Conservation (phyloP, 2,113 vertebrate genomes). For the Peromyscus californicus region DNA sequence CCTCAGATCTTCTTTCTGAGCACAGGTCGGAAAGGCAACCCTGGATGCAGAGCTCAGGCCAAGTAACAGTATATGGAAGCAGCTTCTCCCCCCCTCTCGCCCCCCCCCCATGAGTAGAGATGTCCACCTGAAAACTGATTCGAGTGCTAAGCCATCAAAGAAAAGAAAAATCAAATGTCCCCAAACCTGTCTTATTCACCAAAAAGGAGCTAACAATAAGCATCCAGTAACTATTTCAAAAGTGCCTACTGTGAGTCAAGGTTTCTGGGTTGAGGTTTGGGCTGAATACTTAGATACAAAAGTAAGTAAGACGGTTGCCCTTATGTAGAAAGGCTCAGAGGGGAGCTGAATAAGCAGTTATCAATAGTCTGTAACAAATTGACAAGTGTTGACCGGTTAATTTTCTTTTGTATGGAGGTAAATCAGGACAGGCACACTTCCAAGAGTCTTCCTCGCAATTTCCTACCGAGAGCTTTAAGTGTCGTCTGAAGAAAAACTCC, state of each 20-base stretch:
- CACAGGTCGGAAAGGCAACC: background rate
- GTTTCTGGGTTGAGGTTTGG: background rate
- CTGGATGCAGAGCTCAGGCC: background rate
- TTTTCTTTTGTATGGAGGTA: background rate
- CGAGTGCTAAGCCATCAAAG: background rate
- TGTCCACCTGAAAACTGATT: background rate
- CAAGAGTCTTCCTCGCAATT: background rate
- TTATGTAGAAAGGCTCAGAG: background rate
- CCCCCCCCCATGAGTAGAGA: background rate
- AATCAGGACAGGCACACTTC: background rate
- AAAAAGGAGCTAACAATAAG: background rate
- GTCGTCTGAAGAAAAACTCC: background rate
- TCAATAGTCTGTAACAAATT: background rate
- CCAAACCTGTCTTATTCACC: background rate
- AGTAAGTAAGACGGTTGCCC: background rate
- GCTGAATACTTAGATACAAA: background rate
- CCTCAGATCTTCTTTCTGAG: background rate
- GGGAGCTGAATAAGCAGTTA: background rate
- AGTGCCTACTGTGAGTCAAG: background rate
- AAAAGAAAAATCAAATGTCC: background rate
- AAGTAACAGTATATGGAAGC: background rate
- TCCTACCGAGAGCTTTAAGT: background rate
- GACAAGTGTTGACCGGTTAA: background rate
- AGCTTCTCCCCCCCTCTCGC: rapidly evolving
- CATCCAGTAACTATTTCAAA: background rate